phyloP scores from a whole-genome alignment of 2,888 invertebrate species.

The Apamea epomidion region DNA sequence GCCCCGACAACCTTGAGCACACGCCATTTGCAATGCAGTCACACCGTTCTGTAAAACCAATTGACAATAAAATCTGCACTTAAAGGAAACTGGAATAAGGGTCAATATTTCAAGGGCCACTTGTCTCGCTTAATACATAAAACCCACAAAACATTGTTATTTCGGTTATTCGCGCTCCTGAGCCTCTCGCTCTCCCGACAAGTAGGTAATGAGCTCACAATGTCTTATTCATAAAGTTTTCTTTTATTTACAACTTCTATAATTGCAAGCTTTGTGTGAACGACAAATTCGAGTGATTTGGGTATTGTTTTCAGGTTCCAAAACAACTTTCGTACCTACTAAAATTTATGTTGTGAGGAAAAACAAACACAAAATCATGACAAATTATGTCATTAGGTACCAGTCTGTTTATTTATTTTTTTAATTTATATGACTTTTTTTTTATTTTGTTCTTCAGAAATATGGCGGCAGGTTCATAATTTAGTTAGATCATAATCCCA shows the following conservation, averaged over 20 bases:
- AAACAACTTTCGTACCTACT: conserved; percentile 22
- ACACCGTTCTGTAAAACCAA: conserved; percentile 90
- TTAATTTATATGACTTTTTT: background rate
- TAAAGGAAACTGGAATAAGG: background rate
- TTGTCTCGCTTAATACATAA: conserved; percentile 8
- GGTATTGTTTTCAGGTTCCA: conserved; percentile 12
- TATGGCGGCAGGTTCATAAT: background rate
- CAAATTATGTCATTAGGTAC: background rate
- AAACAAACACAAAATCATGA: conserved; percentile 8
- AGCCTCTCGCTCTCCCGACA: conserved; percentile 6
- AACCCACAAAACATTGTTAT: conserved; percentile 35
- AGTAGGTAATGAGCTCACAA: conserved; percentile 59
- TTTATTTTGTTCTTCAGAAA: background rate
- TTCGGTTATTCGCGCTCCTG: conserved; percentile 22
- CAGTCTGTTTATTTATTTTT: background rate
- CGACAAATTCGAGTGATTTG: conserved; percentile 42
- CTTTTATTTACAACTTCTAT: conserved; percentile 50
- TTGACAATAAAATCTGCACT: conserved; percentile 27
- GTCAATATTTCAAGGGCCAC: conserved; percentile 4
- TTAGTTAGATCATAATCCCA: background rate
- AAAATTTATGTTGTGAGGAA: background rate
- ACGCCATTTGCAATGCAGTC: conserved; percentile 93
- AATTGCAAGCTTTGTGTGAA: conserved; percentile 58
- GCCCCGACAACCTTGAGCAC: conserved; percentile 92
- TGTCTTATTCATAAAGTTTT: conserved; percentile 68